Evolutionary conservation across 2,888 invertebrate species (phyloP).

Genomic region (Ctenicera cuprea): DNA sequence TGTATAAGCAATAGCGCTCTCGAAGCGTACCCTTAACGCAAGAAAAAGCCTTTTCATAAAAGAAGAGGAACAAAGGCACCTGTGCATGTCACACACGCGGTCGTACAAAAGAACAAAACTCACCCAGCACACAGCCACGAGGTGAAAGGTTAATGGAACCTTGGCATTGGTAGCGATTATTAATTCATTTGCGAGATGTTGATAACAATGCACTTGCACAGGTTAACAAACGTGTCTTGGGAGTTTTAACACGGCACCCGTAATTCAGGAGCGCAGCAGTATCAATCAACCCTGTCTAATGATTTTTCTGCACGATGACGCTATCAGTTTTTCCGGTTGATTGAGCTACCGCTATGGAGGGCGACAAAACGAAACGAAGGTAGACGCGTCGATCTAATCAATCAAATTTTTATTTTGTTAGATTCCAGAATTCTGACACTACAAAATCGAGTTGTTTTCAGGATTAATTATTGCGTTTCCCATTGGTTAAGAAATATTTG

Average conservation of each 20-base stretch:
- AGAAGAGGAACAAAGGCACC: slow-evolving; percentile 20
- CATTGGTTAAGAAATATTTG: too few relatives aligned
- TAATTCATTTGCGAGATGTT: slow-evolving; percentile 11
- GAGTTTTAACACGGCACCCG: neutral
- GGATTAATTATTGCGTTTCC: neutral
- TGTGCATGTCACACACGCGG: slow-evolving; percentile 9
- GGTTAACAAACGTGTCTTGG: neutral
- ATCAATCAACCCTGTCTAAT: slow-evolving; percentile 59
- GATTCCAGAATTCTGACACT: neutral
- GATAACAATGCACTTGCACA: slow-evolving; percentile 15
- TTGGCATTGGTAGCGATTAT: slow-evolving; percentile 5
- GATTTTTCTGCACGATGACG: slow-evolving; percentile 61
- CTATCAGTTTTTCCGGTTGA: slow-evolving; percentile 66
- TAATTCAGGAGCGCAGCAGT: neutral
- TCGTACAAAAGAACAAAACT: slow-evolving; percentile 14
- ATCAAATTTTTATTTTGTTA: slow-evolving; percentile 41
- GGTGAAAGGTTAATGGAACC: slow-evolving; percentile 34
- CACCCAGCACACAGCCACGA: neutral
- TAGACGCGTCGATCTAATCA: slow-evolving; percentile 38
- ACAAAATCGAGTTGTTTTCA: neutral
- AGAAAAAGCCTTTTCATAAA: slow-evolving; percentile 14
- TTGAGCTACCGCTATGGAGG: slow-evolving; percentile 59
- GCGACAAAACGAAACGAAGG: slow-evolving; percentile 58
- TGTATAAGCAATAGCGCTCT: too few relatives aligned
- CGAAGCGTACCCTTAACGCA: too few relatives aligned